Evolutionary conservation across 1,140 invertebrate genomes (phyloP).

Genomic region (Calephelis virginiensis): DNA sequence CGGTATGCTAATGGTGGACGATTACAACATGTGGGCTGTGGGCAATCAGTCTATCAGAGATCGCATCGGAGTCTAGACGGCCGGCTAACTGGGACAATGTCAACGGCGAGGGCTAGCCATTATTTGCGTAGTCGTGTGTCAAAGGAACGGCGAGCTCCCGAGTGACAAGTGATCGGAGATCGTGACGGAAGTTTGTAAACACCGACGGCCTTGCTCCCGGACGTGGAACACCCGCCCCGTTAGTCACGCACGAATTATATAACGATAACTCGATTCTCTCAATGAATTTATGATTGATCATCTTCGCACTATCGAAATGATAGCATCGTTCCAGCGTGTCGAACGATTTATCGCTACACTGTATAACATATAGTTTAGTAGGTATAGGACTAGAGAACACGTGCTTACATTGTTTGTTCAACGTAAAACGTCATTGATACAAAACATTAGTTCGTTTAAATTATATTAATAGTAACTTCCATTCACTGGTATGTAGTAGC

Average conservation of each 20-base stretch:
- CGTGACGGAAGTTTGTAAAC: constrained; percentile 75
- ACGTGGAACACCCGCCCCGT: constrained; percentile 30
- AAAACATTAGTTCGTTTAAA: too few species aligned
- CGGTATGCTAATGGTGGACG: constrained; percentile 36
- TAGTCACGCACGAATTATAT: constrained; percentile 49
- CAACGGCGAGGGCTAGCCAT: constrained; percentile 68
- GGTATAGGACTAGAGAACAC: neutral
- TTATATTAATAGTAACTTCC: too few species aligned
- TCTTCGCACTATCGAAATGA: constrained; percentile 23
- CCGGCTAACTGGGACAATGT: constrained; percentile 69
- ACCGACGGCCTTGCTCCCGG: constrained; percentile 66
- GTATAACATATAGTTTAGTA: neutral
- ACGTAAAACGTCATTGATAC: too few species aligned
- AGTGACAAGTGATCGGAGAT: constrained; percentile 61
- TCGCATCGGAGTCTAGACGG: constrained; percentile 66
- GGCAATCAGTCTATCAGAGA: constrained; percentile 55
- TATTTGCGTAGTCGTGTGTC: constrained; percentile 71
- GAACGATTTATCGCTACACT: constrained; percentile 29
- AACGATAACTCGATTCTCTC: constrained; percentile 54
- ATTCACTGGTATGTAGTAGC: too few species aligned
- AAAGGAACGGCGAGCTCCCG: constrained; percentile 45
- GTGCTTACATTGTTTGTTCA: neutral
- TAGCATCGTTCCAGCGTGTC: constrained; percentile 41
- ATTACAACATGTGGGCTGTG: constrained; percentile 27
- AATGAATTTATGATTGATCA: constrained; percentile 30